phyloP scores from a whole-genome alignment of 2,113 vertebrate species.

The Serinus canaria region DNA sequence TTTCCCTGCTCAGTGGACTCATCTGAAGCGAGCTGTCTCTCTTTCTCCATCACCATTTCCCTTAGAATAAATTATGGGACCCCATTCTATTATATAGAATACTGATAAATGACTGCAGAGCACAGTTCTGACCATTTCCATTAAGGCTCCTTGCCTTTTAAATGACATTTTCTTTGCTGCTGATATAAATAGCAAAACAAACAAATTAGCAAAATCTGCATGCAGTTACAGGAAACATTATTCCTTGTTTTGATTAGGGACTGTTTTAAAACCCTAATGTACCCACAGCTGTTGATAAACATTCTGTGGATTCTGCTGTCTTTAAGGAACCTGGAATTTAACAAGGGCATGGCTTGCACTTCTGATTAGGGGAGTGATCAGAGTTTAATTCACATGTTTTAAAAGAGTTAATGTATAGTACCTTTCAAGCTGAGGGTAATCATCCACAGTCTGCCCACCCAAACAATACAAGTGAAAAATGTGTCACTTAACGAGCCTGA shows the following conservation, averaged over 20 bases:
- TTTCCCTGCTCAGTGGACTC: rapidly evolving
- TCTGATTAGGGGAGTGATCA: conserved; percentile 6
- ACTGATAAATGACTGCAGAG: not conserved
- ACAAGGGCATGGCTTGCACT: not conserved
- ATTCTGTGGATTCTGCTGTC: not conserved
- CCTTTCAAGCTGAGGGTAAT: conserved; percentile 21
- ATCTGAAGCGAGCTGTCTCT: not conserved
- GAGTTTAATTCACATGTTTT: conserved; percentile 29
- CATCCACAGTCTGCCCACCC: conserved; percentile 2
- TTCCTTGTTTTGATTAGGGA: not conserved
- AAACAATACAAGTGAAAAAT: not conserved
- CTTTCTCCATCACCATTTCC: not conserved
- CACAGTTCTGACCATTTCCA: not conserved
- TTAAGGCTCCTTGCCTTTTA: not conserved
- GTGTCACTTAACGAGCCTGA: conserved; percentile 13
- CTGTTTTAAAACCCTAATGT: not conserved
- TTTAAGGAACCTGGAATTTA: not conserved
- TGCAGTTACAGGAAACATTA: not conserved
- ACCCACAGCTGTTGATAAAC: not conserved
- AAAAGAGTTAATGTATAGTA: conserved; percentile 20
- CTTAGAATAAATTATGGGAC: too few relatives aligned
- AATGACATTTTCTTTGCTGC: not conserved
- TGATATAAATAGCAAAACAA: not conserved
- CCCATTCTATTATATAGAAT: not conserved
- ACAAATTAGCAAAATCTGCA: not conserved